phyloP scores from a whole-genome alignment of 2,888 invertebrate genomes.

The Polyommatus iphigenia region DNA sequence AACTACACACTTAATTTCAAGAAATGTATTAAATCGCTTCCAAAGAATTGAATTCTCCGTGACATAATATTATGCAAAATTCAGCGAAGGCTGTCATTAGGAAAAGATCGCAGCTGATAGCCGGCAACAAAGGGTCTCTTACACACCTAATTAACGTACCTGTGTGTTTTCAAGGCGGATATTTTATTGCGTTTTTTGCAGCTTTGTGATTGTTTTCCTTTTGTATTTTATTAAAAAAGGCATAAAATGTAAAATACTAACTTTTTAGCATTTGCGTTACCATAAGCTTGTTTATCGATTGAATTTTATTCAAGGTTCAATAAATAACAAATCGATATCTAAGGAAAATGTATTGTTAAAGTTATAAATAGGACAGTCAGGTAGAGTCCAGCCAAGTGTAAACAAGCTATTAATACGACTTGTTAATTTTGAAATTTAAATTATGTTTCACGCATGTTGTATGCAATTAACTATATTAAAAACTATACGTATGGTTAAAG shows the following conservation, averaged over 20 bases:
- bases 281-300: too few relatives aligned
- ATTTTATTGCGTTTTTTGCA: constrained; percentile 12
- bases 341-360: not conserved
- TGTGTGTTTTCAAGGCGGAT: constrained; percentile 42
- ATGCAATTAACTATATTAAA: not conserved
- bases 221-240: too few relatives aligned
- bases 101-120: constrained; percentile 49
- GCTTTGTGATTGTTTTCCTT: not conserved
- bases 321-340: not conserved
- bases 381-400: constrained; percentile 3
- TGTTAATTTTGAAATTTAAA: not conserved
- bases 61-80: constrained; percentile 38
- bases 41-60: constrained; percentile 25
- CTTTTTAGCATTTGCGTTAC: too few relatives aligned
- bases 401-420: not conserved
- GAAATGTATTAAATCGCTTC: not conserved
- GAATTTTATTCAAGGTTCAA: not conserved
- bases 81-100: constrained; percentile 44
- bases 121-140: constrained; percentile 46
- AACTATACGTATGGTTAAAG: not conserved
- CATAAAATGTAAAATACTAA: too few relatives aligned
- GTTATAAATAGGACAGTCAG: not conserved
- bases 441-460: not conserved
- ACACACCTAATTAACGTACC: constrained; percentile 56
- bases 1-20: not conserved